Conservation (phyloP, 2,797 vertebrate species). For the Loris lydekkerianus region DNA sequence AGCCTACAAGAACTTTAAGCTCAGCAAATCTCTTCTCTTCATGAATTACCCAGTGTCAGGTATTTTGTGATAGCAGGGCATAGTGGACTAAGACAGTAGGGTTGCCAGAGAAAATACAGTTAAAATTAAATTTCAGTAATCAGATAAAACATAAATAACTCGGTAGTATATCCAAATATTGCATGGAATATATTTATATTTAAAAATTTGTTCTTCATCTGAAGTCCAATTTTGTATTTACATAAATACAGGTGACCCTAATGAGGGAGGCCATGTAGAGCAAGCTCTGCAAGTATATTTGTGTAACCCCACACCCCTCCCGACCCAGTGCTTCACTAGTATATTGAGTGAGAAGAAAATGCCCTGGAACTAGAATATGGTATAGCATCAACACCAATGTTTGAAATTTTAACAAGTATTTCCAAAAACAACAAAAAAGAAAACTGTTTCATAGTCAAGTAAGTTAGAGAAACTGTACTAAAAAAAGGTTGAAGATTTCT, state of each 20-base stretch:
- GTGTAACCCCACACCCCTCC: background rate
- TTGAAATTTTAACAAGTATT: background rate
- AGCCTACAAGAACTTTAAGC: background rate
- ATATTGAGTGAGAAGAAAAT: background rate
- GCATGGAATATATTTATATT: background rate
- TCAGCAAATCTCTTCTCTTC: background rate
- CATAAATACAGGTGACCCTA: background rate
- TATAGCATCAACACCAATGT: background rate
- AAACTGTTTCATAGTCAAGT: background rate
- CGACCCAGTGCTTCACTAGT: background rate
- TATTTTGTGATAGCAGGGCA: background rate
- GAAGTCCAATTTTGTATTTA: background rate
- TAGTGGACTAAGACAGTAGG: background rate
- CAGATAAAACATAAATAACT: background rate
- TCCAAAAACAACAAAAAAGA: background rate
- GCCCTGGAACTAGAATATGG: background rate
- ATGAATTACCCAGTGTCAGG: background rate
- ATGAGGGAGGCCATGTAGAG: background rate
- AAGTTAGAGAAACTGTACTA: constrained; percentile 62
- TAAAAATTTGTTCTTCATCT: background rate
- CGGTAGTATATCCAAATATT: background rate
- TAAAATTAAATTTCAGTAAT: constrained; percentile 20
- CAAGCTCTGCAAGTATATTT: background rate
- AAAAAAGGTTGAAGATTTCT: background rate
- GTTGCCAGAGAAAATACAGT: background rate